These are phyloP conservation scores for Osedax fenrisi DNA, from an alignment of 2,888 invertebrate species.

Conservation along the genomic window DNA sequence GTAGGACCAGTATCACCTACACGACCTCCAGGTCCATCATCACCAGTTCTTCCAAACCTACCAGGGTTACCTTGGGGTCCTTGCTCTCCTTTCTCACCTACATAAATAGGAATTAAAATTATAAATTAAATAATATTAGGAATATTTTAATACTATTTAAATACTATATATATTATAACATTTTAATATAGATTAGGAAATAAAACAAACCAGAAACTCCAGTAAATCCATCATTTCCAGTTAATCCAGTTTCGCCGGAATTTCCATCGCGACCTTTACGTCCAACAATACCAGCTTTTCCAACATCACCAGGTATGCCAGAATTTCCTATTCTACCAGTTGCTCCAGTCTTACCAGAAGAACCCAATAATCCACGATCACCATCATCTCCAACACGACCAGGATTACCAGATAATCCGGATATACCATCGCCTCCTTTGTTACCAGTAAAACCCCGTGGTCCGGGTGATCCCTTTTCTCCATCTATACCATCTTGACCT, in stretches of 20 bases:
- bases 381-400: not conserved
- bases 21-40: not conserved
- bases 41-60: too few species aligned
- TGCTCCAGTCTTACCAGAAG: not conserved
- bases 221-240: too few species aligned
- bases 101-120: too few species aligned
- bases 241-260: too few species aligned
- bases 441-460: not conserved
- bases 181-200: too few species aligned
- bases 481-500: not conserved
- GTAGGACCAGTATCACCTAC: not conserved
- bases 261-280: not conserved
- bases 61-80: too few species aligned
- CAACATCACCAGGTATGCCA: not conserved
- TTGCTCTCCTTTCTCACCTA: too few species aligned
- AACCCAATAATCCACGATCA: not conserved
- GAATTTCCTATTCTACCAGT: not conserved
- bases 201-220: too few species aligned
- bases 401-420: not conserved
- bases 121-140: too few species aligned
- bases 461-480: not conserved
- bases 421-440: not conserved
- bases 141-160: too few species aligned
- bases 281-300: not conserved
- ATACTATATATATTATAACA: too few species aligned